Evolutionary conservation across 1,140 invertebrate genomes (phyloP).

Genomic region (Procambarus clarkii): DNA sequence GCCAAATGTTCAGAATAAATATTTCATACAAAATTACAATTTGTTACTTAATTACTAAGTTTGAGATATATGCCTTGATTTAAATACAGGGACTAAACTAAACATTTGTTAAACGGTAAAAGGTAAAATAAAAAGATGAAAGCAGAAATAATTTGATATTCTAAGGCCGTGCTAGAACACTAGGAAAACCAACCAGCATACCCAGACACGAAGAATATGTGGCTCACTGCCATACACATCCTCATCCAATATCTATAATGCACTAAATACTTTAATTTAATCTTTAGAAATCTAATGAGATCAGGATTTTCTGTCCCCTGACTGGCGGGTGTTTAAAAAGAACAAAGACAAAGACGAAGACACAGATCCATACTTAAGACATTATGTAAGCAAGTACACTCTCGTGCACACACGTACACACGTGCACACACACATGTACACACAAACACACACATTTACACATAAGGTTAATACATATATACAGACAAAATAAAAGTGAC

Average conservation of each 20-base stretch:
- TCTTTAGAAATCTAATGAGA: conserved; percentile 65
- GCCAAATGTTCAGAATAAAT: not conserved
- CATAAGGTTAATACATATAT: conserved; percentile 33
- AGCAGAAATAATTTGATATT: not conserved
- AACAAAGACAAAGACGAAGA: conserved; percentile 42
- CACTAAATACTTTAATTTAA: not conserved
- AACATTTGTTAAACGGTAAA: not conserved
- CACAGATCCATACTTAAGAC: conserved; percentile 4
- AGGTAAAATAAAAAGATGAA: not conserved
- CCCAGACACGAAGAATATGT: not conserved
- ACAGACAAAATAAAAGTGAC: conserved; percentile 9
- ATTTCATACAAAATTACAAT: not conserved
- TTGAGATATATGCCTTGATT: not conserved
- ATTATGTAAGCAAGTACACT: not conserved
- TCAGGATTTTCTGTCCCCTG: conserved; percentile 61
- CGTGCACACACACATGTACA: not conserved
- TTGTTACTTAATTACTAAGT: not conserved
- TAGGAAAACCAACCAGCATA: not conserved
- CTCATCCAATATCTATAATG: not conserved
- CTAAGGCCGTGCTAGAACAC: not conserved
- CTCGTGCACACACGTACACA: not conserved
- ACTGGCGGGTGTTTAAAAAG: conserved; percentile 51
- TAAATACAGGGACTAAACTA: not conserved
- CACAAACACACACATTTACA: conserved; percentile 1
- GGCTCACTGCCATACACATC: not conserved